These are phyloP conservation scores for Drosophila yakuba DNA, from an alignment of 1,140 invertebrate genomes.

Conservation along the genomic window DNA sequence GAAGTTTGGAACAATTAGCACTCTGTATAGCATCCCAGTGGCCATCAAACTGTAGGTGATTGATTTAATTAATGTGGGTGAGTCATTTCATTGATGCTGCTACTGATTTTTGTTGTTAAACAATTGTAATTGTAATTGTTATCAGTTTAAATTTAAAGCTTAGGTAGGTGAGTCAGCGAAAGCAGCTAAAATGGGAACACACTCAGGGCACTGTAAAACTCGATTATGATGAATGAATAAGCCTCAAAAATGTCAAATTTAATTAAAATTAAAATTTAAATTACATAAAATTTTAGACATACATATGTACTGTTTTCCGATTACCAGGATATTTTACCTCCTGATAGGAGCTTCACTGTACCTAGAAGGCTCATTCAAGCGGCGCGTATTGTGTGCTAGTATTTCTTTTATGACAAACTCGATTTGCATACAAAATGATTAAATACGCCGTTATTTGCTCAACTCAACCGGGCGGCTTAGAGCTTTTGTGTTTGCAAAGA, in stretches of 20 bases:
- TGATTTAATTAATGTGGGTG: slow-evolving; percentile 33
- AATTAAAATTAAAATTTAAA: too few species aligned
- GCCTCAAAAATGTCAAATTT: neutral
- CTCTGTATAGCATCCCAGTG: slow-evolving; percentile 13
- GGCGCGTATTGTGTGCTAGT: slow-evolving; percentile 11
- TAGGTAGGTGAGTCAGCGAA: slow-evolving; percentile 13
- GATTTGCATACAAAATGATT: slow-evolving; percentile 76
- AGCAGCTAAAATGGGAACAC: neutral
- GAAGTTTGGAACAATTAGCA: slow-evolving; percentile 19
- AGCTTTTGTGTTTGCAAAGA: slow-evolving; percentile 20
- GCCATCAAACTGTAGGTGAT: slow-evolving; percentile 13
- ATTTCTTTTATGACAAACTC: slow-evolving; percentile 61
- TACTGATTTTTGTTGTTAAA: slow-evolving; percentile 1
- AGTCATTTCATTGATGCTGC: slow-evolving; percentile 28
- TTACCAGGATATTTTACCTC: too few species aligned
- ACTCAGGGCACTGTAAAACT: neutral
- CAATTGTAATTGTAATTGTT: slow-evolving; percentile 5
- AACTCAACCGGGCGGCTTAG: slow-evolving; percentile 15
- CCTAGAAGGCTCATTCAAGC: neutral
- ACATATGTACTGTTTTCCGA: too few species aligned
- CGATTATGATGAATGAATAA: neutral
- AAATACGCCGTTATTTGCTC: slow-evolving; percentile 61
- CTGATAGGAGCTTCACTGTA: neutral
- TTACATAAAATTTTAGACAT: too few species aligned
- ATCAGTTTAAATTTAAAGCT: slow-evolving; percentile 9